Percentiles rank a stretch among this genome's conserved stretches.
These are phyloP conservation scores for Crocodylus rhombifer DNA, from an alignment of 2,797 vertebrate species.

Conservation along the genomic window DNA sequence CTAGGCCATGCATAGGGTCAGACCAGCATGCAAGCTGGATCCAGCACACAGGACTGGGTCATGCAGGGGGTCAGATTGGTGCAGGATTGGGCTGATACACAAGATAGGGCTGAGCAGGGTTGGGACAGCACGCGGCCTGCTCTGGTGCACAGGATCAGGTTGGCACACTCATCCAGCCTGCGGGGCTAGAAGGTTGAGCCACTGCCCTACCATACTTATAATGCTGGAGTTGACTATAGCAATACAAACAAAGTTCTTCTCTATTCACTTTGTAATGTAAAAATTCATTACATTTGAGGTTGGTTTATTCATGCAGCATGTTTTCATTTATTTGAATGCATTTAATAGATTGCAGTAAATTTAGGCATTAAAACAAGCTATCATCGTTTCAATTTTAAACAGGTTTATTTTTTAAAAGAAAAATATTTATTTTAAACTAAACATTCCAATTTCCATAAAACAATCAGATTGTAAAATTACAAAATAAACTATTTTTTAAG, in stretches of 20 bases:
- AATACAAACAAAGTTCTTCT: not conserved
- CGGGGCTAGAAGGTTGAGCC: no score
- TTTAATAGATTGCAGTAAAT: not conserved
- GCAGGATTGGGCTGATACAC: no score
- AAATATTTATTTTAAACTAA: not conserved
- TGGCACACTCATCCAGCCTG: no score
- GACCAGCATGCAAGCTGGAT: no score
- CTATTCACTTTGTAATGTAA: not conserved
- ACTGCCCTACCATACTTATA: not conserved
- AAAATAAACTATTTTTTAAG: not conserved
- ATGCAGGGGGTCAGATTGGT: no score
- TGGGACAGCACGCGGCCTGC: no score
- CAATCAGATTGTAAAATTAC: not conserved
- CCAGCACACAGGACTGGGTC: no score
- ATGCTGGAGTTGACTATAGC: not conserved
- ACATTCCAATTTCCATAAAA: not conserved
- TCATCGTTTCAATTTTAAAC: not conserved
- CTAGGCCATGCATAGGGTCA: no score
- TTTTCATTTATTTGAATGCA: not conserved
- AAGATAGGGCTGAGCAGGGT: no score
- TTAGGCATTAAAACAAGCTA: not conserved
- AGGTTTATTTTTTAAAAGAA: constrained; percentile 16
- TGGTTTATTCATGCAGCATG: not conserved
- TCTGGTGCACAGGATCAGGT: no score
- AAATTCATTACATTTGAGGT: constrained; percentile 4